These are phyloP conservation scores for Chloroceryle aenea DNA, from an alignment of 2,113 vertebrate species.

Conservation along the genomic window DNA sequence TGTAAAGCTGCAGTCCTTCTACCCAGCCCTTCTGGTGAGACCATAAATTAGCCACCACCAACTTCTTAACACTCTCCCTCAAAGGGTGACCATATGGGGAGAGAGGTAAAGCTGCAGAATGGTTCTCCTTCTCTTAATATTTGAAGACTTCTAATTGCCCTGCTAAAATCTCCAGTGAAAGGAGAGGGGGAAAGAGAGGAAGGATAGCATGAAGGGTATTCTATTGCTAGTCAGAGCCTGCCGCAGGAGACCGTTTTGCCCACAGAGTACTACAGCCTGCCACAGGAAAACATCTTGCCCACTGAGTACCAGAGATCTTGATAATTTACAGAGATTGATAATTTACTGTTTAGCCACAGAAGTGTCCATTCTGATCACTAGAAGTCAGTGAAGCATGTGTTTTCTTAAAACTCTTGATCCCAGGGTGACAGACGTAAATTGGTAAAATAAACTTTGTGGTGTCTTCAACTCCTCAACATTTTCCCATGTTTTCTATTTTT, in stretches of 20 bases:
- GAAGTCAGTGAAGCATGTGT: rapidly evolving
- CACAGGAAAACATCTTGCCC: background rate
- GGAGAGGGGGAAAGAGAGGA: background rate
- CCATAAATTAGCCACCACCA: background rate
- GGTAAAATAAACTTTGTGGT: background rate
- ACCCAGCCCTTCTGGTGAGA: background rate
- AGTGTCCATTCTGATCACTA: background rate
- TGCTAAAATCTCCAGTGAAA: background rate
- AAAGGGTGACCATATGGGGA: background rate
- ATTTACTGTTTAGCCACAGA: background rate
- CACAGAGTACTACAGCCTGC: background rate
- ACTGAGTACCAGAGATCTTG: background rate
- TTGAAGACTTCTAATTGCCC: background rate
- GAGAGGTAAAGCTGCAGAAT: background rate
- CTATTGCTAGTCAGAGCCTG: background rate
- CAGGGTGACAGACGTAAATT: rapidly evolving
- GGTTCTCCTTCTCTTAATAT: background rate
- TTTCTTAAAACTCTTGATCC: background rate
- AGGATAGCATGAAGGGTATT: background rate
- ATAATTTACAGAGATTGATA: background rate
- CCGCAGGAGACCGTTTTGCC: rapidly evolving
- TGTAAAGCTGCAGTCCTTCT: background rate
- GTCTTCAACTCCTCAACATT: background rate
- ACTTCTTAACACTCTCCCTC: background rate
- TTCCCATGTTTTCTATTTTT: background rate